Conservation (phyloP, 2,888 invertebrate species). For the Candidula unifasciata region DNA sequence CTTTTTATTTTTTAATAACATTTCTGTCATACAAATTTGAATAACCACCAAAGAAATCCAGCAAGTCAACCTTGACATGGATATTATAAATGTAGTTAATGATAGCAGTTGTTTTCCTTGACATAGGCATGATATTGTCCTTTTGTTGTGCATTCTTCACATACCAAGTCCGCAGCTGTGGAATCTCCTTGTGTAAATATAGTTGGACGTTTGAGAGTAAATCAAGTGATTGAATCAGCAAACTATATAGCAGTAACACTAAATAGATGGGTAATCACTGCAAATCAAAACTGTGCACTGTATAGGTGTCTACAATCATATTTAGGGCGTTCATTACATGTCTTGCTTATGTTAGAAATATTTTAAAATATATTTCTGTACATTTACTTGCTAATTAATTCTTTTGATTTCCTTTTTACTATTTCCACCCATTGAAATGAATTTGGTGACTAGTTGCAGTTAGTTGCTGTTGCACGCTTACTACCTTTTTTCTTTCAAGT, state of each 20-base stretch:
- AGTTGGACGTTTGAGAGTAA: background rate
- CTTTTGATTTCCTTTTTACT: constrained; percentile 31
- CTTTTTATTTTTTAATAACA: too few species aligned
- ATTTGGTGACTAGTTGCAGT: constrained; percentile 52
- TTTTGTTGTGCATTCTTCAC: constrained; percentile 32
- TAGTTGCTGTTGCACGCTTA: constrained; percentile 55
- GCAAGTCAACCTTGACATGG: too few species aligned
- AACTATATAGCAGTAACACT: too few species aligned
- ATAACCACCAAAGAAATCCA: too few species aligned
- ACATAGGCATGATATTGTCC: constrained; percentile 15
- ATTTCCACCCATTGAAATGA: constrained; percentile 51
- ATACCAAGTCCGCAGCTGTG: constrained; percentile 9
- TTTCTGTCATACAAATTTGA: too few species aligned
- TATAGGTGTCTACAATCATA: background rate
- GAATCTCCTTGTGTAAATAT: background rate
- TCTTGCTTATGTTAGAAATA: constrained; percentile 23
- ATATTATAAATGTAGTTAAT: too few species aligned
- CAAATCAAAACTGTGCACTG: background rate
- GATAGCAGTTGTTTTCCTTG: background rate
- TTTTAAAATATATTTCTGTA: constrained; percentile 37
- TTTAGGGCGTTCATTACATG: background rate
- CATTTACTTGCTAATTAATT: constrained; percentile 36
- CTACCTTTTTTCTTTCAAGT: constrained; percentile 35
- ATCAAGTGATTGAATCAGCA: too few species aligned
- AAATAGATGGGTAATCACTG: background rate